phyloP scores from a whole-genome alignment of 2,888 invertebrate genomes.

The Petrophora chlorosata region DNA sequence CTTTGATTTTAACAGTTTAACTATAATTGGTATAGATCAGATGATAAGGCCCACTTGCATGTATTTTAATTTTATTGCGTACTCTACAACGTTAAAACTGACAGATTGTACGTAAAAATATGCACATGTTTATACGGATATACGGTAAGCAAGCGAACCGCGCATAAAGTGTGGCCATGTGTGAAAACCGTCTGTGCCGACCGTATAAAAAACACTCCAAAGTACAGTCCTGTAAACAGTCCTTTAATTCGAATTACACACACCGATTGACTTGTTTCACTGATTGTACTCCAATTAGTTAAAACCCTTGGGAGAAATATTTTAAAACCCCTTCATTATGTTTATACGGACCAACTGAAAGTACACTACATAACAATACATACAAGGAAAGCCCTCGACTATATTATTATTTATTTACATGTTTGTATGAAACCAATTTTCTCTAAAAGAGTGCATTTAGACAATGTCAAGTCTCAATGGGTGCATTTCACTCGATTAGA shows the following conservation, averaged over 20 bases:
- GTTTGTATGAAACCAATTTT: constrained; percentile 48
- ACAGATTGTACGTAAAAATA: background rate
- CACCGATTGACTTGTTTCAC: constrained; percentile 73
- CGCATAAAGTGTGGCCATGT: constrained; percentile 65
- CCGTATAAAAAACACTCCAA: constrained; percentile 60
- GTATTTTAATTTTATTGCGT: background rate
- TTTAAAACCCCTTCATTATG: constrained; percentile 53
- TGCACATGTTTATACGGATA: constrained; percentile 1
- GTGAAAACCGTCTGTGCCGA: constrained; percentile 67
- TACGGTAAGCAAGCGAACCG: constrained; percentile 39
- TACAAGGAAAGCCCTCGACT: constrained; percentile 8
- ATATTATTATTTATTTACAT: constrained; percentile 51
- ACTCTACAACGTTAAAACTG: background rate
- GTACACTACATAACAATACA: constrained; percentile 59
- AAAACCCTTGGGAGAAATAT: constrained; percentile 52
- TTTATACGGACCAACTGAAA: too few relatives aligned
- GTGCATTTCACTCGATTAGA: constrained; percentile 56
- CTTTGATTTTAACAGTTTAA: too few relatives aligned
- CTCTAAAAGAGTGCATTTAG: constrained; percentile 59
- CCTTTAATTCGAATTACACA: constrained; percentile 79
- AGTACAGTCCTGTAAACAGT: constrained; percentile 68
- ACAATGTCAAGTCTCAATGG: constrained; percentile 67
- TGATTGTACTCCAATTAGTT: constrained; percentile 75
- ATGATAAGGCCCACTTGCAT: too few relatives aligned
- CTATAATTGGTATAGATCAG: too few relatives aligned